Conservation (phyloP, 2,797 vertebrate genomes). For the Synaphobranchus kaupii region DNA sequence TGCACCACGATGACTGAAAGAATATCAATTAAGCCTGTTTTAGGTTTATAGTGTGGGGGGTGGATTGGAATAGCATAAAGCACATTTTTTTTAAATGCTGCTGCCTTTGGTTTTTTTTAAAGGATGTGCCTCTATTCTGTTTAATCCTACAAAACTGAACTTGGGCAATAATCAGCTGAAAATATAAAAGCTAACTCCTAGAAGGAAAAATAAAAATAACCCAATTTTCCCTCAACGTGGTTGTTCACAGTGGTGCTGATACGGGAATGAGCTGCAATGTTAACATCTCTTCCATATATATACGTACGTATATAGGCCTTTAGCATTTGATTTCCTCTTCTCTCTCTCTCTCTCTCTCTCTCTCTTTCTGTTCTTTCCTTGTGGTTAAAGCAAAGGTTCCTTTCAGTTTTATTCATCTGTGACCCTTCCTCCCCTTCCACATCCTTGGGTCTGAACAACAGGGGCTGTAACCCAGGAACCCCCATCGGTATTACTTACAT, state of each 20-base stretch:
- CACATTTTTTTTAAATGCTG: background rate
- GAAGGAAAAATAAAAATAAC: background rate
- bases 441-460: slow-evolving; percentile 20
- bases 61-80: background rate
- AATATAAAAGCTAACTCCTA: background rate
- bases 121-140: background rate
- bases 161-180: background rate
- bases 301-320: background rate
- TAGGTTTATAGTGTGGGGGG: background rate
- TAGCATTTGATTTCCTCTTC: background rate
- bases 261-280: background rate
- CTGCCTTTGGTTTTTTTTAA: background rate
- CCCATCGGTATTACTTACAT: slow-evolving; percentile 37
- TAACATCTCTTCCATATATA: background rate
- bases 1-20: background rate
- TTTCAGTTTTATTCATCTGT: background rate
- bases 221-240: background rate
- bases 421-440: slow-evolving; percentile 31
- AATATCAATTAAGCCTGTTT: background rate
- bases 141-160: background rate
- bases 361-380: background rate
- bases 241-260: background rate
- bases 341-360: background rate
- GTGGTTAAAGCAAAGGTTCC: slow-evolving; percentile 15
- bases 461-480: slow-evolving; percentile 30